Base-by-base conservation (phyloP, 2,888 invertebrate species). In the Microplitis manilae region DNA sequence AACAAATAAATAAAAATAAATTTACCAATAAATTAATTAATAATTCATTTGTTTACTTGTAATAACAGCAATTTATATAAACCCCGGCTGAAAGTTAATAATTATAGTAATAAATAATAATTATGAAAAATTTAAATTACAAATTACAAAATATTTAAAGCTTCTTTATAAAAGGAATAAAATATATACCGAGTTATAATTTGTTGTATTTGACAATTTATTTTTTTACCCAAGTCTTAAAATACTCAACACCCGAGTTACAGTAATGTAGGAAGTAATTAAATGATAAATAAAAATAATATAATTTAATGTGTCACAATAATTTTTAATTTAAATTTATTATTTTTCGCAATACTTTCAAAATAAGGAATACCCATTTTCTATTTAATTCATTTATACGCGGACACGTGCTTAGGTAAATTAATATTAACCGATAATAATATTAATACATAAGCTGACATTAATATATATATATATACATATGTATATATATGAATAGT, bases 281-380 rank as follows among this genome's bases (percentile, higher is more conserved):
- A 13, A 50, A 50, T 50, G 5, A 50, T 13, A 13, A 8, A 50
- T 13, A 5, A 50, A 50, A 62, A 20, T 62, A 62, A 62, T 62
- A 62, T 6, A 62, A 62, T 62, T 62, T 20, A 4, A 15, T 62
- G 17, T 62, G 13, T 13, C 50, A 70, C 6, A 13, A 17, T 38
- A 17, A 38, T 68, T 41, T 4, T 40, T 17, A 60, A 70, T 60
- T 15, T 50, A 41, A 60, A 50, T 50, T 60, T 6, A 60, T 20
- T 50, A 70, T 17, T 70, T 39, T 70, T 70, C 39, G 13, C 30
- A 60, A 30, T 39, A 30, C 70, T 60, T 70, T 70, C 59, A 50
- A 17, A 17, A 70, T n/a, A 50, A 70, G 30, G 41, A 50, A 15
- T 68, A 17, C 9, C 15, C 13, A 38, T 68, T 68, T 38, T 30